phyloP scores from a whole-genome alignment of 2,888 invertebrate species.

The Aelia acuminata region DNA sequence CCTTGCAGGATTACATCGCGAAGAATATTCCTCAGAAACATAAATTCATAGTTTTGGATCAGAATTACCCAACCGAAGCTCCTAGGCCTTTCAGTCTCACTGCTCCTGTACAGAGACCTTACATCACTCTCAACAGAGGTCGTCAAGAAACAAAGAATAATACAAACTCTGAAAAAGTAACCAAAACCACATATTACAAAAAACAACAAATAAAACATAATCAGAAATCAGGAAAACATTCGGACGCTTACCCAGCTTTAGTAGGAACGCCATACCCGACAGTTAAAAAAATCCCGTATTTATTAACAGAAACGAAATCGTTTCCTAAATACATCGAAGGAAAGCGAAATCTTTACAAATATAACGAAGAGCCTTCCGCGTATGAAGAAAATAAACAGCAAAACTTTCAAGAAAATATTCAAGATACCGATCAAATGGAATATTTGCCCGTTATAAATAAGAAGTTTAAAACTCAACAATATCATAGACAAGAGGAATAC shows the following conservation, averaged over 20 bases:
- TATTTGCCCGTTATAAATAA: not conserved
- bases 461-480: not conserved
- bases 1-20: not conserved
- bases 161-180: too few species aligned
- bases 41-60: not conserved
- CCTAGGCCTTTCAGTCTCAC: not conserved
- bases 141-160: not conserved
- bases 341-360: not conserved
- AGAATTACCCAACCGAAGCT: not conserved
- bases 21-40: not conserved
- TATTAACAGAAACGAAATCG: not conserved
- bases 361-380: not conserved
- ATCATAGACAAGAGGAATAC: not conserved
- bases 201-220: not conserved
- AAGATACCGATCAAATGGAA: not conserved
- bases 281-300: not conserved
- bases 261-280: not conserved
- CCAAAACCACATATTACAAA: too few species aligned
- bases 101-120: not conserved
- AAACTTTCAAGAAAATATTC: not conserved
- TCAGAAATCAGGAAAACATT: not conserved
- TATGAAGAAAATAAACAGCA: not conserved
- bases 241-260: not conserved
- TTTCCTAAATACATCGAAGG: not conserved
- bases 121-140: not conserved